These are phyloP conservation scores for Anticlea derivata DNA, from an alignment of 2,888 invertebrate genomes.

Conservation along the genomic window DNA sequence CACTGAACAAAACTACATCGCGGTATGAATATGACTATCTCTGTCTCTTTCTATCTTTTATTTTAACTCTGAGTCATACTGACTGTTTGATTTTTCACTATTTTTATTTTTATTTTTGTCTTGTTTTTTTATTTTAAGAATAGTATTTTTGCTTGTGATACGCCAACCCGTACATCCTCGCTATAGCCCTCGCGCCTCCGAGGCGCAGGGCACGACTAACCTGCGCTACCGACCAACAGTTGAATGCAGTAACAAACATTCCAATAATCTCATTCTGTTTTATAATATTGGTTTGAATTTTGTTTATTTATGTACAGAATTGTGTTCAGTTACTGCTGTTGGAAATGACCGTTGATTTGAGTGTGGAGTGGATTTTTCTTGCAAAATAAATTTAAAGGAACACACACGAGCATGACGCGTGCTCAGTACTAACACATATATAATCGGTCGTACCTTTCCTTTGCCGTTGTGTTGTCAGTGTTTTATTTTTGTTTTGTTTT, in stretches of 20 bases:
- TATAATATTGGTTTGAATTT: conserved; percentile 53
- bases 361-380: conserved; percentile 82
- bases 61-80: conserved; percentile 80
- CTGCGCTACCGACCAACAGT: conserved; percentile 58
- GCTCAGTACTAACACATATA: conserved; percentile 65
- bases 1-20: conserved; percentile 74
- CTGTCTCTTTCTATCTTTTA: conserved; percentile 76
- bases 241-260: conserved; percentile 66
- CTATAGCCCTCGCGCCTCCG: conserved; percentile 60
- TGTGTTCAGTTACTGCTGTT: conserved; percentile 75
- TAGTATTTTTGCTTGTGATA: conserved; percentile 81
- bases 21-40: conserved; percentile 79
- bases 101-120: conserved; percentile 52
- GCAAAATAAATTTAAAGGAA: conserved; percentile 45
- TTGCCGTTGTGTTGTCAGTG: conserved; percentile 79
- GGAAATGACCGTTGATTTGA: conserved; percentile 68
- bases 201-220: conserved; percentile 65
- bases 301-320: conserved; percentile 53
- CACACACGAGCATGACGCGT: conserved; percentile 70
- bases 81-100: conserved; percentile 79
- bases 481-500: conserved; percentile 54
- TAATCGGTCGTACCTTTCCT: conserved; percentile 68
- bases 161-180: conserved; percentile 79
- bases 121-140: conserved; percentile 62
- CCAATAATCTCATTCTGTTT: conserved; percentile 51